phyloP scores from a whole-genome alignment of 23 tunicate species.

The Halocynthia aurantium region DNA sequence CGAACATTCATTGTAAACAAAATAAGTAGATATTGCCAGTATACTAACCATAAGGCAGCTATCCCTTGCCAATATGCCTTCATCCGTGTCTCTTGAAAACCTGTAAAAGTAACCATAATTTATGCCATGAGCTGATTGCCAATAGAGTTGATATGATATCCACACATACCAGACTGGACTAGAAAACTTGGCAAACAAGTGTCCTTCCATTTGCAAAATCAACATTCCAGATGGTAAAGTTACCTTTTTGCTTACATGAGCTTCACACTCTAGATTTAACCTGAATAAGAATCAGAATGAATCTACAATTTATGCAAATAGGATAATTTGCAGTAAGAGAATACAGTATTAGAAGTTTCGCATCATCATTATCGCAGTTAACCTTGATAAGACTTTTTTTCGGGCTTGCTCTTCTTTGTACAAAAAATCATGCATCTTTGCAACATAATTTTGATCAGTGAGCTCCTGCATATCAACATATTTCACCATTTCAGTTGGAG shows the following conservation, averaged over 20 bases:
- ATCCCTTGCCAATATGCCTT: conserved; percentile 10
- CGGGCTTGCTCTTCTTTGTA: conserved; percentile 43
- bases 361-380: background rate
- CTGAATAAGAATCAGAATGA: background rate
- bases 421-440: conserved; percentile 43
- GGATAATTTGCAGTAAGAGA: too few relatives aligned
- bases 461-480: background rate
- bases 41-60: conserved; percentile 6
- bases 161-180: conserved; percentile 12
- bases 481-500: conserved; percentile 5
- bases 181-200: conserved; percentile 4
- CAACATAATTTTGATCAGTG: conserved; percentile 14
- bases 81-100: conserved; percentile 18
- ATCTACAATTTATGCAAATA: background rate
- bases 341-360: background rate
- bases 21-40: too few relatives aligned
- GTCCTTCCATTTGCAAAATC: background rate
- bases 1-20: background rate
- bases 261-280: conserved; percentile 24
- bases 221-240: conserved; percentile 5
- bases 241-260: background rate
- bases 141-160: too few relatives aligned
- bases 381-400: conserved; percentile 22
- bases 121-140: too few relatives aligned
- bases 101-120: background rate